Evolutionary conservation across 2,888 invertebrate species (phyloP), one percentile per base, ranked within the genome.

Genomic region (Chymomyza fuscimana): DNA sequence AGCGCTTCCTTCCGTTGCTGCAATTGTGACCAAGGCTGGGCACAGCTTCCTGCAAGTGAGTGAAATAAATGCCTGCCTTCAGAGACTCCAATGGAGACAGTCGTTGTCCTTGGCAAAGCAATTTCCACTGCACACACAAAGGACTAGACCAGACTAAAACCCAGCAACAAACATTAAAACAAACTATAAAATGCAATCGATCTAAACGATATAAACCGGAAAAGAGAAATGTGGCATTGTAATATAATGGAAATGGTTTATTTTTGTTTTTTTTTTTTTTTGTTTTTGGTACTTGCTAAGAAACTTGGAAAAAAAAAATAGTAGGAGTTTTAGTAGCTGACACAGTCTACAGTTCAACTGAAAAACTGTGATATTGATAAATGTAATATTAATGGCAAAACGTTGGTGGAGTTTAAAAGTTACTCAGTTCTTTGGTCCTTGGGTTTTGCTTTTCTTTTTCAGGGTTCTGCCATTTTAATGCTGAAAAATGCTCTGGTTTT

Each of bases 161-260:
- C 70, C 73, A 66, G 61, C 15, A 54, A 54, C 16, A 16, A 66
- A 82, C 89, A 88, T 83, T 83, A 83, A 88, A 89, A 86, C 78
- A 87, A 89, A 86, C 84, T 89, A 83, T 87, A 89, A 89, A 89
- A 89, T 84, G 84, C 89, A 89, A 89, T 89, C 88, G 89, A 84
- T 89, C 83, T 83, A 88, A 83, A 79, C 70, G 80, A 80, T 86
- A 88, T 81, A 88, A 83, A 76, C 88, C 87, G 83, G 87, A 86
- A 83, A 88, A 86, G 77, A 86, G 72, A 72, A 86, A 88, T 88
- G 82, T 81, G 87, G 70, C 87, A 84, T 88, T 88, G 71, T 86
- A 76, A 88, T 32, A 32, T 32, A 86, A 83, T 83, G 87, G 87
- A 86, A 83, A 88, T 85, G 87, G 72, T 68, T 85, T 83, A 77